A percentile compares a stretch with the other conserved stretches of the same genome.
Conservation (phyloP, 2,888 invertebrate species). For the Cataglyphis altisquamis region DNA sequence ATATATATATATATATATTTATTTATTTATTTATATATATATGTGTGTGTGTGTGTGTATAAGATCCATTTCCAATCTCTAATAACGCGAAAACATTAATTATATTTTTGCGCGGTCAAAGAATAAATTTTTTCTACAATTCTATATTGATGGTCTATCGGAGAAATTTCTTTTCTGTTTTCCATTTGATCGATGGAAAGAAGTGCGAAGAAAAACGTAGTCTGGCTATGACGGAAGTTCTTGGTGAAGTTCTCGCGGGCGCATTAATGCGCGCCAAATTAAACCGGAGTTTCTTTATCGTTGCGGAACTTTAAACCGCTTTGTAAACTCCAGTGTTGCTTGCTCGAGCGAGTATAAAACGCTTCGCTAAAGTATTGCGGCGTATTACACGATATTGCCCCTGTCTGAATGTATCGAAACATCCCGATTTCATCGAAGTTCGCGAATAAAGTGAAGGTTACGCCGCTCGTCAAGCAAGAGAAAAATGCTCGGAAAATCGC, state of each 20-base stretch:
- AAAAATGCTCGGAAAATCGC: constrained; percentile 51
- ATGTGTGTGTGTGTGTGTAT: background rate
- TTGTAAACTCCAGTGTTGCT: constrained; percentile 72
- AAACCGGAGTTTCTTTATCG: constrained; percentile 73
- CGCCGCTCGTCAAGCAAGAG: constrained; percentile 37
- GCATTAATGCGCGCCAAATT: constrained; percentile 78
- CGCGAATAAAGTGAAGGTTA: constrained; percentile 31
- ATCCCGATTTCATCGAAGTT: constrained; percentile 26
- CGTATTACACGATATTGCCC: constrained; percentile 59
- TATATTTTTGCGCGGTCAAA: background rate
- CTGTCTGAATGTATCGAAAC: constrained; percentile 57
- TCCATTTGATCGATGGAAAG: constrained; percentile 41
- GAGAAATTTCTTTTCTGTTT: background rate
- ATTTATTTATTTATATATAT: no score
- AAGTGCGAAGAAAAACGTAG: constrained; percentile 49
- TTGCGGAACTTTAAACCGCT: constrained; percentile 75
- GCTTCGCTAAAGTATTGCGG: constrained; percentile 66
- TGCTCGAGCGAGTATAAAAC: constrained; percentile 68
- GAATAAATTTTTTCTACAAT: constrained; percentile 24
- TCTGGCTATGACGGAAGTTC: constrained; percentile 62
- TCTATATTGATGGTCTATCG: background rate
- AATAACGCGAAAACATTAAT: background rate
- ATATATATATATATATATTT: no score
- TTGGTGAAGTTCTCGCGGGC: constrained; percentile 69
- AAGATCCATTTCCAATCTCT: background rate